These are phyloP conservation scores for Zaprionus ornatus DNA, from an alignment of 1,140 invertebrate genomes.

Conservation along the genomic window DNA sequence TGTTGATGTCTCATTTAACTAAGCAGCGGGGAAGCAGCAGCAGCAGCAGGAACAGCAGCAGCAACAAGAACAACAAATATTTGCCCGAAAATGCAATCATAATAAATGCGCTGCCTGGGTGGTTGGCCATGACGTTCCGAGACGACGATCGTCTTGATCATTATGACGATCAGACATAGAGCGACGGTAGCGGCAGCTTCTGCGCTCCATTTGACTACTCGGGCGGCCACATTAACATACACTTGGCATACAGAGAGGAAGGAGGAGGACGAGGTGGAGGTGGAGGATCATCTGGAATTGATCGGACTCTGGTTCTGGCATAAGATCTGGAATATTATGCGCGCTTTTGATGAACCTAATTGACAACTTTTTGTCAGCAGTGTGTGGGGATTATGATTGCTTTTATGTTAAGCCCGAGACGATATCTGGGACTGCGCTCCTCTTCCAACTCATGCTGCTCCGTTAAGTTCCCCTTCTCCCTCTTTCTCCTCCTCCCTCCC, in stretches of 20 bases:
- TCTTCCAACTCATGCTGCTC: neutral
- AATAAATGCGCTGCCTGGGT: constrained; percentile 79
- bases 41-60: constrained; percentile 17
- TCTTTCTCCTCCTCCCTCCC: no score
- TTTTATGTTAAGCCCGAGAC: constrained; percentile 65
- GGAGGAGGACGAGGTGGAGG: neutral
- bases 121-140: constrained; percentile 38
- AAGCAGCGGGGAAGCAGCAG: constrained; percentile 65
- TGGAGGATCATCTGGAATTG: constrained; percentile 9
- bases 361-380: constrained; percentile 80
- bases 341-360: constrained; percentile 71
- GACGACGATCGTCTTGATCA: constrained; percentile 21
- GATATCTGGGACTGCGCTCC: neutral
- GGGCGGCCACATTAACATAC: constrained; percentile 49
- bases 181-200: neutral
- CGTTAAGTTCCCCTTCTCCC: neutral
- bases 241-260: constrained; percentile 1
- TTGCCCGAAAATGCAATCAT: constrained; percentile 78
- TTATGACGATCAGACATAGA: constrained; percentile 27
- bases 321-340: constrained; percentile 36
- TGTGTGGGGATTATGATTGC: constrained; percentile 79
- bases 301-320: neutral
- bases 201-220: constrained; percentile 45
- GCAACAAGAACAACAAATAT: constrained; percentile 32
- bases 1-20: constrained; percentile 79